Percentiles rank a stretch among this genome's conserved stretches.
Evolutionary conservation across 2,113 vertebrate genomes (phyloP).

Genomic region (Catagonus wagneri): DNA sequence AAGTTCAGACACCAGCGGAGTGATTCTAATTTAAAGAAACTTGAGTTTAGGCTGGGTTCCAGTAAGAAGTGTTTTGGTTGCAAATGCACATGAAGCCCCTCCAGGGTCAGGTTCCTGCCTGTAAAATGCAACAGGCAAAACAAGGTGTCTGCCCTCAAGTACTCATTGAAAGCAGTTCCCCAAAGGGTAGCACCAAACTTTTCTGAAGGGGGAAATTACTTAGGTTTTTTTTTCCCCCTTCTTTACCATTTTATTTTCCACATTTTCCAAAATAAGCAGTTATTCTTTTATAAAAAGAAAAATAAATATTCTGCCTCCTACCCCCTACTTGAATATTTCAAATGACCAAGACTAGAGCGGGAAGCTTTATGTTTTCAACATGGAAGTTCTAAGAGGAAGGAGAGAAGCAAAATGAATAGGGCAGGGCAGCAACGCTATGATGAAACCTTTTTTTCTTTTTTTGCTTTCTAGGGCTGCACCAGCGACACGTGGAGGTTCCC

Average conservation of each 20-base stretch:
- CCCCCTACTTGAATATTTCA: background rate
- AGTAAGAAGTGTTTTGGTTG: too few species aligned
- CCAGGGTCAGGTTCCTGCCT: background rate
- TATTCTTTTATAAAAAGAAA: background rate
- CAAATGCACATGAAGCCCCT: background rate
- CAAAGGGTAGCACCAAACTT: background rate
- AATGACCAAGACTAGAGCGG: background rate
- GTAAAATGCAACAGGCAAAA: background rate
- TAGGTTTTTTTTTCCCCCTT: background rate
- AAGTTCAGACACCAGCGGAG: too few species aligned
- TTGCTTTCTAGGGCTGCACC: too few species aligned
- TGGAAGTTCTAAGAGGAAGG: background rate
- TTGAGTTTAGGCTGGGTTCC: too few species aligned
- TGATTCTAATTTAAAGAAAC: too few species aligned
- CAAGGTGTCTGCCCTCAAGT: background rate
- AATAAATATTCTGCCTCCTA: background rate
- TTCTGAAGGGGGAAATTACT: background rate
- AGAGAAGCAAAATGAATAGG: background rate
- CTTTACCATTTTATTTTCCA: background rate
- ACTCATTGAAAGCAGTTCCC: background rate
- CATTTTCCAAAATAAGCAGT: background rate
- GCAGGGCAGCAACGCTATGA: accelerated
- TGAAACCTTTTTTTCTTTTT: too few species aligned
- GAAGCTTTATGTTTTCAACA: background rate
- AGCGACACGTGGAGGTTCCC: too few species aligned